Percentiles rank a stretch among this genome's conserved stretches.
Conservation (phyloP, 2,797 vertebrate species). For the Phoeniculus purpureus region DNA sequence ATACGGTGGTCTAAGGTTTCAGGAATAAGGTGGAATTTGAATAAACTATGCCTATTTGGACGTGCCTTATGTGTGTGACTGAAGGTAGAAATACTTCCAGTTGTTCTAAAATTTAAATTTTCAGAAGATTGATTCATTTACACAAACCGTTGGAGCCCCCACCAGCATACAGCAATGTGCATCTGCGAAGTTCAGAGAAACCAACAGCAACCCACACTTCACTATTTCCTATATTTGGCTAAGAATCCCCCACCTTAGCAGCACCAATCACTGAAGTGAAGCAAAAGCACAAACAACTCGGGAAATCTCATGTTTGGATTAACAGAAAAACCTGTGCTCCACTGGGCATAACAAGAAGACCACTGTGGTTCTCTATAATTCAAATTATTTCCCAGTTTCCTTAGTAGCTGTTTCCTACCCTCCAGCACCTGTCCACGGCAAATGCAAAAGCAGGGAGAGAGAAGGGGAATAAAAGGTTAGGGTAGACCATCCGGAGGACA, state of each 20-base stretch:
- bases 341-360: background rate
- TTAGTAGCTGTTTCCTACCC: background rate
- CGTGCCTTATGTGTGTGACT: background rate
- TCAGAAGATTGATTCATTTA: background rate
- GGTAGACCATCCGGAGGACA: background rate
- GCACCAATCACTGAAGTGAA: background rate
- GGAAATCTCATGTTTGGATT: background rate
- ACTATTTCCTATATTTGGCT: background rate
- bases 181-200: background rate
- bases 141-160: background rate
- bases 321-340: background rate
- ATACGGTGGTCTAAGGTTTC: background rate
- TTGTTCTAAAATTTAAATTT: background rate
- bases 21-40: conserved; percentile 15
- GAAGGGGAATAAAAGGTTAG: background rate
- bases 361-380: background rate
- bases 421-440: background rate
- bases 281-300: background rate
- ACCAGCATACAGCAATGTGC: background rate
- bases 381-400: background rate
- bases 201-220: background rate
- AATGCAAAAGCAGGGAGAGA: background rate
- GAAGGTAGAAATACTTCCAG: background rate
- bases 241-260: background rate
- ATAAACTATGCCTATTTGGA: background rate